Evolutionary conservation across 37 sponge, comb jelly and placozoan species (phyloP).

Genomic region (Ianthella basta): DNA sequence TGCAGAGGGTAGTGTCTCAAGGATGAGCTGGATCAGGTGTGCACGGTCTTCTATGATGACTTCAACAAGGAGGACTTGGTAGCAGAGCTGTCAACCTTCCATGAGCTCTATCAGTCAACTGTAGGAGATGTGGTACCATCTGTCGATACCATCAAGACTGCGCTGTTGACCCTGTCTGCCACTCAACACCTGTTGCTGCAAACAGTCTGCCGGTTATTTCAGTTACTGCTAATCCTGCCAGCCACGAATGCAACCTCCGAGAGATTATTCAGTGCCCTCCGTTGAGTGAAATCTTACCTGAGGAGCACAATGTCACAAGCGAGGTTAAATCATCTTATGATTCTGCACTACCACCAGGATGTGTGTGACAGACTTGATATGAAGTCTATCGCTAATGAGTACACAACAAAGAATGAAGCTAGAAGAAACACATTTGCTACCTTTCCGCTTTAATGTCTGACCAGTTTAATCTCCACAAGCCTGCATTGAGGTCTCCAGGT

Average conservation of each 20-base stretch:
- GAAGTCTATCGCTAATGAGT: conserved; percentile 59
- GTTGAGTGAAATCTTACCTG: conserved; percentile 63
- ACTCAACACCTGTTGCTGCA: conserved; percentile 19
- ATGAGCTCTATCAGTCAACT: conserved; percentile 32
- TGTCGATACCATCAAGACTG: conserved; percentile 47
- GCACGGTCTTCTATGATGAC: conserved; percentile 54
- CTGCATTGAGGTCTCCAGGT: too few species aligned
- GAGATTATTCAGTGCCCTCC: conserved; percentile 78
- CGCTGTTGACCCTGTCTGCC: conserved; percentile 36
- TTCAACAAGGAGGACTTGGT: conserved; percentile 49
- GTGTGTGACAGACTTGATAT: conserved; percentile 52
- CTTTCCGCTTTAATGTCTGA: neutral
- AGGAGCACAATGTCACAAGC: conserved; percentile 78
- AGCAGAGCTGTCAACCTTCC: conserved; percentile 56
- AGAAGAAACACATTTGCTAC: conserved; percentile 41
- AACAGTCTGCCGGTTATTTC: conserved; percentile 59
- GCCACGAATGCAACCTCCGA: conserved; percentile 80
- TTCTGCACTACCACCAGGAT: conserved; percentile 69
- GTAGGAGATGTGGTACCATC: conserved; percentile 50
- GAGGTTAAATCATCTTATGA: conserved; percentile 64
- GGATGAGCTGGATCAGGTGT: conserved; percentile 52
- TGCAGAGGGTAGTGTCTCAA: conserved; percentile 34
- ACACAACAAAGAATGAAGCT: conserved; percentile 40
- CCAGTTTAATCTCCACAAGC: too few species aligned
- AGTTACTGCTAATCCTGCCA: conserved; percentile 63